Percentiles rank a stretch among this genome's conserved stretches.
phyloP scores from a whole-genome alignment of 2,797 vertebrate genomes.

The Neosilurus mollespiculum region DNA sequence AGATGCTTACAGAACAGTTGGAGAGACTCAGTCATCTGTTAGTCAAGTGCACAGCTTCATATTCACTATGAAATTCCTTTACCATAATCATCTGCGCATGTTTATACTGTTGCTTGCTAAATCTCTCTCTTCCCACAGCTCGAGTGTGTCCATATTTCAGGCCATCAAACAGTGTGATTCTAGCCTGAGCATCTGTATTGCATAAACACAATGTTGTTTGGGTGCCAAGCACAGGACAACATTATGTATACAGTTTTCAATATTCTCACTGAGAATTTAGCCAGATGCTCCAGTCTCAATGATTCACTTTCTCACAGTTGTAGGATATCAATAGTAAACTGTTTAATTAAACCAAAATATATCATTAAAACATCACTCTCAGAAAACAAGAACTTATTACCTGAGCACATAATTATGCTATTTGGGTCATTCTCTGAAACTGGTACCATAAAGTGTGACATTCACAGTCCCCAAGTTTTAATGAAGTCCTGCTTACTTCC shows the following conservation, averaged over 20 bases:
- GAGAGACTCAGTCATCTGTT: conserved; percentile 15
- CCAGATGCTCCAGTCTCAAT: conserved; percentile 37
- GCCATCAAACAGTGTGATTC: conserved; percentile 36
- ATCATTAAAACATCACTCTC: too few species aligned
- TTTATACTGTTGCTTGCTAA: conserved; percentile 6
- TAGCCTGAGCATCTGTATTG: conserved; percentile 50
- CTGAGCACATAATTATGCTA: too few species aligned
- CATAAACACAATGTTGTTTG: conserved; percentile 37
- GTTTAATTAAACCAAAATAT: too few species aligned
- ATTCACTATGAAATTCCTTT: conserved; percentile 11
- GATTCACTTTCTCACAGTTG: neutral
- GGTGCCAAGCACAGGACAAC: conserved; percentile 26
- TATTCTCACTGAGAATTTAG: conserved; percentile 46
- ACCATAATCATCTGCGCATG: conserved; percentile 28
- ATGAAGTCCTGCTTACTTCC: too few species aligned
- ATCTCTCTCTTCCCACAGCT: conserved; percentile 12
- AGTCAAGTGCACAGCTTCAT: conserved; percentile 31
- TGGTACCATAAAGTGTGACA: too few species aligned
- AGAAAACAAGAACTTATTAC: too few species aligned
- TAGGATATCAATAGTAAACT: too few species aligned
- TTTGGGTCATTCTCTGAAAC: too few species aligned
- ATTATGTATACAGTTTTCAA: conserved; percentile 49
- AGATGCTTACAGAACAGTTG: conserved; percentile 18
- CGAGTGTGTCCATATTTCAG: conserved; percentile 44
- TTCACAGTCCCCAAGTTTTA: too few species aligned